Evolutionary conservation across 2,797 vertebrate species (phyloP), one percentile per base, ranked within the genome.

Genomic region (Falco novaeseelandiae): DNA sequence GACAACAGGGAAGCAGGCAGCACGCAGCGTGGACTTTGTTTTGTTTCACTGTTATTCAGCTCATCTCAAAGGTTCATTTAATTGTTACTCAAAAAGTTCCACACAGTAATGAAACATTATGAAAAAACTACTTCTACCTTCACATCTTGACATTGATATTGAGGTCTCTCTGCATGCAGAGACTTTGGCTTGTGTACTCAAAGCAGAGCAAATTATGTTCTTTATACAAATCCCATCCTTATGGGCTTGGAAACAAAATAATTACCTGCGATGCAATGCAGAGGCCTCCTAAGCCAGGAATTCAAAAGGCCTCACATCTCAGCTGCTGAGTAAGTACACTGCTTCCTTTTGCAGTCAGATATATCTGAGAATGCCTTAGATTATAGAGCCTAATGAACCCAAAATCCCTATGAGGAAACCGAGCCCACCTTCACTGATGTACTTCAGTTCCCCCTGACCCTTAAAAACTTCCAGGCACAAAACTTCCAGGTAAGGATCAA

Each of bases 1-100:
- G 96, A 96, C 93, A 96, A 87, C 89, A 95, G 95, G 94, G 93
- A 85, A 27, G 82, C 95, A 65, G 14, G 94, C 87, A 80, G 86
- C 95, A 85, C 2, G 13, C 55, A 83, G 93, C 12, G 9, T 69
- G 89, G 86, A 70, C 76, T 97, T 95, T 76, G 70, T 86, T 96
- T 77, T 87, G 87, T 90, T 91, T 96, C 93, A 72, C 93, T 17
- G 17, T 91, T 97, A 90, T 69, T 94, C 95, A 62, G 92, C 95
- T 97, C 82, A 70, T 96, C 83, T 92, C 89, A 74, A 84, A 94
- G 93, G 86, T 92, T 96, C 88, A 71, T 79, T 91, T 95, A 67
- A 90, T 71, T 91, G 67, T 72, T 87, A 42, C 58, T 71, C 80
- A 21, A 20, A 27, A 85, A 90, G 71, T 48, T 52, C 62, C 46